A percentile compares a stretch with the other conserved stretches of the same genome.
These are phyloP conservation scores for Macroramphosus scolopax DNA, from an alignment of 2,797 vertebrate genomes.

Conservation along the genomic window DNA sequence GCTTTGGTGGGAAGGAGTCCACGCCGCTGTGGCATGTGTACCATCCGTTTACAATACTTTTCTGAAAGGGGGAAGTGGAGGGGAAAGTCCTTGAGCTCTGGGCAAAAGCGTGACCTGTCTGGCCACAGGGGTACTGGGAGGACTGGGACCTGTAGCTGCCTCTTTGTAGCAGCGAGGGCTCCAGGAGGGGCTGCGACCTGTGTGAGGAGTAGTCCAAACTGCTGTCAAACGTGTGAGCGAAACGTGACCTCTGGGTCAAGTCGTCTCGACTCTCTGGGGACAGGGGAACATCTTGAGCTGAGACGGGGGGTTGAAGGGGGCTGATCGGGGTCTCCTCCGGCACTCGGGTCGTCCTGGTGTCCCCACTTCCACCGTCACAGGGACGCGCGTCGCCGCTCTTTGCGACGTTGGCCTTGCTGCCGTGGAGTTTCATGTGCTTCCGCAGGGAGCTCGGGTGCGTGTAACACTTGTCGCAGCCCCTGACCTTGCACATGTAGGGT, in stretches of 20 bases:
- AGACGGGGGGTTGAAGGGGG: slow-evolving; percentile 51
- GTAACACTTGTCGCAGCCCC: slow-evolving; percentile 74
- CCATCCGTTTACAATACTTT: slow-evolving; percentile 79
- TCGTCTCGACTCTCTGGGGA: slow-evolving; percentile 76
- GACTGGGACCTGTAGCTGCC: slow-evolving; percentile 75
- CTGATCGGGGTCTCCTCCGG: slow-evolving; percentile 58
- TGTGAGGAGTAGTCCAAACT: slow-evolving; percentile 77
- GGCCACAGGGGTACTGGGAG: slow-evolving; percentile 72
- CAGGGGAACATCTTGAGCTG: slow-evolving; percentile 56
- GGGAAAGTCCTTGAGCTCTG: slow-evolving; percentile 74
- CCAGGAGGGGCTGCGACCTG: slow-evolving; percentile 77
- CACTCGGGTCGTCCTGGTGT: slow-evolving; percentile 63
- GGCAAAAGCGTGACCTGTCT: slow-evolving; percentile 69
- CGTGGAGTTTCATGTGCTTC: slow-evolving; percentile 80
- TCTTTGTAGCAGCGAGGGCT: slow-evolving; percentile 78
- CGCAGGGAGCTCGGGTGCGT: slow-evolving; percentile 73
- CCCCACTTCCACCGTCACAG: slow-evolving; percentile 56
- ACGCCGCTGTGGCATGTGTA: slow-evolving; percentile 80
- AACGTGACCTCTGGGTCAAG: slow-evolving; percentile 74
- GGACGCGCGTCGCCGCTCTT: slow-evolving; percentile 60
- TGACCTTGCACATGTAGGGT: slow-evolving; percentile 79
- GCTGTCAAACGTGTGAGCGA: slow-evolving; percentile 79
- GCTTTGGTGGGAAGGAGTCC: slow-evolving; percentile 76
- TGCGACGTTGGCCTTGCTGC: slow-evolving; percentile 68
- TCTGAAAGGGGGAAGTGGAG: slow-evolving; percentile 75